Evolutionary conservation across 2,797 vertebrate genomes (phyloP).

Genomic region (Labroides dimidiatus): DNA sequence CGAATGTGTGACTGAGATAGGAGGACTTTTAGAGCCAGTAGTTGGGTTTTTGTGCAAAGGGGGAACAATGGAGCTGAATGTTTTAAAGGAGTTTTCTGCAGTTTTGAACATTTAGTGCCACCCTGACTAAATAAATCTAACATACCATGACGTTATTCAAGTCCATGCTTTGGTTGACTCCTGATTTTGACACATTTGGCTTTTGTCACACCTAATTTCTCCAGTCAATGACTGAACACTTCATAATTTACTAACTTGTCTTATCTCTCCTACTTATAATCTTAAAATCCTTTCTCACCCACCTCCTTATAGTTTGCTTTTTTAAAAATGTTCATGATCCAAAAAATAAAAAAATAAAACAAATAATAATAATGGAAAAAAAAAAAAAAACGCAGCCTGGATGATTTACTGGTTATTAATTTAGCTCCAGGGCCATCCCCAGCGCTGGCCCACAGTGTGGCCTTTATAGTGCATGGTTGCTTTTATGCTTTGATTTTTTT

Average conservation of each 20-base stretch:
- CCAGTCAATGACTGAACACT: not conserved
- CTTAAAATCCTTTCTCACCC: not conserved
- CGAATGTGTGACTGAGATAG: constrained; percentile 44
- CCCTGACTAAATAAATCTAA: not conserved
- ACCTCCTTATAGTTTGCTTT: not conserved
- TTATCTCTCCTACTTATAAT: not conserved
- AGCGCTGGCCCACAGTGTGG: not conserved
- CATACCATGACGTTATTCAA: not conserved
- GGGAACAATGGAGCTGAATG: constrained; percentile 11
- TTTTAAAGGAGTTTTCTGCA: constrained; percentile 1
- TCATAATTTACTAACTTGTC: not conserved
- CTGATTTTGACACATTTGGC: not conserved
- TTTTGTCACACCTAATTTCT: not conserved
- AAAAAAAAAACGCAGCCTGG: not conserved
- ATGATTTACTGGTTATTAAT: constrained; percentile 6
- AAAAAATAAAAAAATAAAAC: too few relatives aligned
- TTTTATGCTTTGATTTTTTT: constrained; percentile 61
- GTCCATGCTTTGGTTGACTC: not conserved
- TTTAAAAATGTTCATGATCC: not conserved
- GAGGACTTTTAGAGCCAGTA: constrained; percentile 16
- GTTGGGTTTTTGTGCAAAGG: constrained; percentile 5
- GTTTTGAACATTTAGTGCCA: not conserved
- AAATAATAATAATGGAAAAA: too few relatives aligned
- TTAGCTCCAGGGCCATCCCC: not conserved
- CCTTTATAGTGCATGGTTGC: constrained; percentile 15